phyloP scores from a whole-genome alignment of 2,888 invertebrate genomes.

The Julus scandinavius region DNA sequence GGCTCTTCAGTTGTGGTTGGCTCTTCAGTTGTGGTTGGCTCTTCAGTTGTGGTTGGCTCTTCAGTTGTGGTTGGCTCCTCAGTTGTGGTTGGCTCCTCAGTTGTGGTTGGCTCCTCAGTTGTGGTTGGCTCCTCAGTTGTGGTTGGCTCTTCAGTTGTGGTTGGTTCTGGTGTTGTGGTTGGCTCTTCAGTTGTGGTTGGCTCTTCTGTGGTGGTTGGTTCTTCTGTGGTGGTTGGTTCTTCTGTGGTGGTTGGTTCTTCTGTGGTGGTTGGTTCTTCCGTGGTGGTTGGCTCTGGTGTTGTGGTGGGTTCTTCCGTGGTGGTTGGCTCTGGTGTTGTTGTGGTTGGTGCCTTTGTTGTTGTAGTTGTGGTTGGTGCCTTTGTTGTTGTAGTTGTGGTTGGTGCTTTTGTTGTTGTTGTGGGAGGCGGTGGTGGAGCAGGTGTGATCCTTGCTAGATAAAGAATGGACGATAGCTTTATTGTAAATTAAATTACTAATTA shows the following conservation, averaged over 20 bases:
- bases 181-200: background rate
- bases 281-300: background rate
- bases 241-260: no score
- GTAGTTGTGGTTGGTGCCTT: background rate
- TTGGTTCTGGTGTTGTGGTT: background rate
- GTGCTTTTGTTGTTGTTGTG: background rate
- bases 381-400: background rate
- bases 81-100: background rate
- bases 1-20: no score
- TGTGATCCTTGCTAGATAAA: background rate
- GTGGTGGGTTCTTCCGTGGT: background rate
- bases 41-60: background rate
- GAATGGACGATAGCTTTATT: background rate
- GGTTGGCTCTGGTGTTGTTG: background rate
- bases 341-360: background rate
- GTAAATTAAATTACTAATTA: background rate
- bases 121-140: background rate
- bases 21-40: background rate
- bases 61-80: background rate
- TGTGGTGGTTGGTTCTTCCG: background rate
- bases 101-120: background rate
- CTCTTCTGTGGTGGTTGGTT: background rate
- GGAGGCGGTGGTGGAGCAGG: background rate
- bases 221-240: background rate
- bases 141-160: background rate